phyloP scores from a whole-genome alignment of 64 coral and sea anemone species.

The Catalaphyllia jardinei region DNA sequence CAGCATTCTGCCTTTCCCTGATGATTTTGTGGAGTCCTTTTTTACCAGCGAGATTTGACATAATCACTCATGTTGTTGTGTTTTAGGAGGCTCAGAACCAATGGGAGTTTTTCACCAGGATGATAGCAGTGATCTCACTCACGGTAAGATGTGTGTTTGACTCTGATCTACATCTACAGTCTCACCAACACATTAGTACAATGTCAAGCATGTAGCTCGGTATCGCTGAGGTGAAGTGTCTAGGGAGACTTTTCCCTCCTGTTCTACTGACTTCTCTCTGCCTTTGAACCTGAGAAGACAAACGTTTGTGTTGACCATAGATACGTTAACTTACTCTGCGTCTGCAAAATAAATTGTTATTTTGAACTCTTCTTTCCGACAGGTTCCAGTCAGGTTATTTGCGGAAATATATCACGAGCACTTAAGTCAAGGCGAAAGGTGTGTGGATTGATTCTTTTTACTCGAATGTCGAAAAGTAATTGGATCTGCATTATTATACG shows the following conservation, averaged over 20 bases:
- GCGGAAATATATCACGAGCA: constrained; percentile 82
- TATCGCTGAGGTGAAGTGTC: background rate
- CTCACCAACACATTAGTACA: background rate
- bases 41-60: background rate
- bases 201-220: background rate
- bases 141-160: constrained; percentile 51
- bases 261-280: too few relatives aligned
- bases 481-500: too few relatives aligned
- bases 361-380: background rate
- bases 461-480: too few relatives aligned
- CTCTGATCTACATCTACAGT: background rate
- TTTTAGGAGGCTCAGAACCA: constrained; percentile 20
- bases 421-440: constrained; percentile 76
- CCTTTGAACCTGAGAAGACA: too few relatives aligned
- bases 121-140: constrained; percentile 96
- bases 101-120: constrained; percentile 67
- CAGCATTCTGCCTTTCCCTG: too few relatives aligned
- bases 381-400: constrained; percentile 81
- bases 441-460: background rate
- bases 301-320: too few relatives aligned
- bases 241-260: background rate
- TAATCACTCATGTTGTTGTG: background rate
- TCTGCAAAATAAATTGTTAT: background rate
- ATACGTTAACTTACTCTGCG: too few relatives aligned
- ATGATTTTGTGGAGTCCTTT: too few relatives aligned